Base-by-base conservation (phyloP, 2,888 invertebrate species). In the Pilophorus perplexus region DNA sequence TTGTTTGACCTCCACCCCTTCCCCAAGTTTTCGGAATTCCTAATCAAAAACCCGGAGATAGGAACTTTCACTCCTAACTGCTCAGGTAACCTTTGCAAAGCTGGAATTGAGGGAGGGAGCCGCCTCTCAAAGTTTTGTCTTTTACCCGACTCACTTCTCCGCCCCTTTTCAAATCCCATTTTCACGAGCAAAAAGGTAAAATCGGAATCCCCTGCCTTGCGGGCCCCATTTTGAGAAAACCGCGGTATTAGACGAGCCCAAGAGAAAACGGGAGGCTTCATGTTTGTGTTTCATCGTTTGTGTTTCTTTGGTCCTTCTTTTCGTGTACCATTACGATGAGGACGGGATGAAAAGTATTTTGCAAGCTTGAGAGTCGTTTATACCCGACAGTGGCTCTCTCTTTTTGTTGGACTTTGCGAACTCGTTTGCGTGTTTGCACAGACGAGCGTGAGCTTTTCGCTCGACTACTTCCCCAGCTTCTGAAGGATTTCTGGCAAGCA, bases 261-360 rank as follows among this genome's bases (percentile, higher is more conserved):
- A n/a, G n/a, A n/a, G n/a, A n/a, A n/a, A n/a, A n/a, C n/a, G n/a
- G n/a, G n/a, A n/a, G n/a, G 52, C 28, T 52, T 28, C 52, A 28
- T 28, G 52, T 52, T 52, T 52, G 52, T 52, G 52, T 52, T 52
- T 52, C 27, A 52, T 52, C 25, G 27, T 52, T 52, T 52, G 52
- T 52, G 52, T 52, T 52, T 52, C 52, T 52, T 52, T 52, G 4
- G 12, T 14, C 52, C 16, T 16, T 27, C 27, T 28, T 52, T 28
- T 14, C 52, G 46, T 46, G 23, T 46, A 46, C 46, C 46, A 46
- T 46, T 46, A 46, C 27, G 52, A 8, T 14, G 52, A 52, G 25
- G 52, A 52, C 27, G 6, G 28, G 52, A 28, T 52, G 52, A 52
- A 52, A 52, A 52, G 52, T 52, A 52, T 52, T 52, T 52, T 28